Evolutionary conservation across 2,113 vertebrate genomes (phyloP).

Genomic region (Felis chaus): DNA sequence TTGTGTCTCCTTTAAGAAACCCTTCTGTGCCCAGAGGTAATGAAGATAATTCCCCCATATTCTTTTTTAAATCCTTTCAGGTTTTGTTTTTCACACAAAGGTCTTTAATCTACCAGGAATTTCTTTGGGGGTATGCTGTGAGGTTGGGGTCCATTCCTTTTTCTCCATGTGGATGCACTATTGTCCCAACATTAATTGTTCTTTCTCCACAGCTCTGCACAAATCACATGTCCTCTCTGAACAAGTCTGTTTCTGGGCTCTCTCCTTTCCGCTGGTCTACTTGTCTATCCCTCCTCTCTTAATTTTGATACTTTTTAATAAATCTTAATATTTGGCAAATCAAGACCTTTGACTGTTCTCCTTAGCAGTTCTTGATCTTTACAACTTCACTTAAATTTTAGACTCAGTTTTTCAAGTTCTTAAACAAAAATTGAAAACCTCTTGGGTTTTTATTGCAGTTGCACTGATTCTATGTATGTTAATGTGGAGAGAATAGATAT

Average conservation of each 20-base stretch:
- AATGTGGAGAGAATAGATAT: neutral
- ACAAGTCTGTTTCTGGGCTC: neutral
- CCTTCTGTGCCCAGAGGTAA: neutral
- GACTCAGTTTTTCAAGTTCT: conserved; percentile 17
- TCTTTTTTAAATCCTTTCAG: neutral
- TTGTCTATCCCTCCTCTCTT: neutral
- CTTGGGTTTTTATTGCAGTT: neutral
- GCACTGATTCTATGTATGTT: neutral
- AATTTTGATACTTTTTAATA: neutral
- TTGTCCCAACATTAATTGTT: neutral
- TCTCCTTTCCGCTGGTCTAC: neutral
- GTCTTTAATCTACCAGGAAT: neutral
- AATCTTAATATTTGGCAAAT: neutral
- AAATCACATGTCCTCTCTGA: neutral
- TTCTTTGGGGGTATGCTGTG: neutral
- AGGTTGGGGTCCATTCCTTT: neutral
- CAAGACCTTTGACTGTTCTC: neutral
- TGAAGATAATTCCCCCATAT: neutral
- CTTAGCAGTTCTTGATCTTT: neutral
- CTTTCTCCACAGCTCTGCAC: neutral
- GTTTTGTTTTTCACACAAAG: neutral
- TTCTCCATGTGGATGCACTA: neutral
- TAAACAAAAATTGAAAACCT: neutral
- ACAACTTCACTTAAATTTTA: conserved; percentile 12
- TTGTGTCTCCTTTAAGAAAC: conserved; percentile 32